Percentiles rank a stretch among this genome's conserved stretches.
phyloP scores from a whole-genome alignment of 2,888 invertebrate genomes.

The Eutolmus rufibarbis region DNA sequence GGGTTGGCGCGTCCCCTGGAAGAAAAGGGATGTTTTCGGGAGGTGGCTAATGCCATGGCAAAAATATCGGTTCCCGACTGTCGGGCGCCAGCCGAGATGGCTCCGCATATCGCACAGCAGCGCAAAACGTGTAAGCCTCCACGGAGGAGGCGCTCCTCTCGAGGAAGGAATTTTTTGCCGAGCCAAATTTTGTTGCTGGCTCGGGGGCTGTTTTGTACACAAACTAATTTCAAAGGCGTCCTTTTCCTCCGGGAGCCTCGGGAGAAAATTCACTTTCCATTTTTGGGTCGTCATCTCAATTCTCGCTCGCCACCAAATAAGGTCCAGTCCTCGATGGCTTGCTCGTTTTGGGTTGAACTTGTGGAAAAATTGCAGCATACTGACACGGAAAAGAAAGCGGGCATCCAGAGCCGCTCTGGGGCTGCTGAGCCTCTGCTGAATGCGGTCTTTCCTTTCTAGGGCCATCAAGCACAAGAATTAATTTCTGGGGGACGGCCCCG shows the following conservation, averaged over 20 bases:
- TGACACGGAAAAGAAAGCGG: conserved; percentile 22
- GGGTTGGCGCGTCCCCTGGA: neutral
- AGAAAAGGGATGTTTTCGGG: conserved; percentile 27
- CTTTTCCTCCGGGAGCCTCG: neutral
- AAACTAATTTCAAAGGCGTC: neutral
- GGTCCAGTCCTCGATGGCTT: neutral
- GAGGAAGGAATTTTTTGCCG: neutral
- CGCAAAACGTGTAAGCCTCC: neutral
- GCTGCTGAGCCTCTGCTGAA: neutral
- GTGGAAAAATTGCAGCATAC: conserved; percentile 11
- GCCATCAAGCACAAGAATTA: neutral
- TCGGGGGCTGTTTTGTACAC: neutral
- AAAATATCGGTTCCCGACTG: conserved; percentile 65
- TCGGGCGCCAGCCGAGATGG: conserved; percentile 63
- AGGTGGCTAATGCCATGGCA: conserved; percentile 15
- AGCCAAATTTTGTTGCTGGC: neutral
- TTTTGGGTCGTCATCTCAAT: conserved; percentile 17
- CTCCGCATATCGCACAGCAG: neutral
- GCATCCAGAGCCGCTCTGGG: neutral
- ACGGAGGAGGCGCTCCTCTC: neutral
- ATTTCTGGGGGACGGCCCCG: neutral
- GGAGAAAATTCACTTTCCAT: conserved; percentile 10
- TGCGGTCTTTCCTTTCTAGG: conserved; percentile 8
- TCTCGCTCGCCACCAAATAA: neutral
- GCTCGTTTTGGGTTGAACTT: neutral